Evolutionary conservation across 1,140 invertebrate genomes (phyloP).

Genomic region (Leptinotarsa undecemlineata): DNA sequence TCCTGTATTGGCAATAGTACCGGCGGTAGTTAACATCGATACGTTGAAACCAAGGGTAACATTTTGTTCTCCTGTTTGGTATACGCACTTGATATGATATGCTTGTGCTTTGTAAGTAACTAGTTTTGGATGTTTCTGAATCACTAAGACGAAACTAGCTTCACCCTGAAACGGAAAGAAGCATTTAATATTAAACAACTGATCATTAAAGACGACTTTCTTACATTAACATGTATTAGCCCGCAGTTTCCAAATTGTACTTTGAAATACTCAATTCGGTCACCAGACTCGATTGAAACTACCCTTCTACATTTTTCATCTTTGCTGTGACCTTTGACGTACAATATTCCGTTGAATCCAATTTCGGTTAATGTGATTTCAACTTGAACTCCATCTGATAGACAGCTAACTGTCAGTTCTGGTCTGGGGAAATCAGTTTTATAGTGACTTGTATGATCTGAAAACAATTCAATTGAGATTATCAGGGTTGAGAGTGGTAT

Average conservation of each 20-base stretch:
- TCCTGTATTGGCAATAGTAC: conserved; percentile 92
- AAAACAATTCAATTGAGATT: conserved; percentile 19
- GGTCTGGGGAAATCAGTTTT: conserved; percentile 83
- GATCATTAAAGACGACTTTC: conserved; percentile 45
- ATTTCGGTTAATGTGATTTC: conserved; percentile 70
- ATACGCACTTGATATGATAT: conserved; percentile 93
- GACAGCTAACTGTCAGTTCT: conserved; percentile 84
- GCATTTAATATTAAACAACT: background rate
- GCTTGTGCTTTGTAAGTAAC: conserved; percentile 94
- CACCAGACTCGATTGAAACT: conserved; percentile 70
- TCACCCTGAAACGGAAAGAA: conserved; percentile 68
- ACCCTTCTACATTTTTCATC: conserved; percentile 85
- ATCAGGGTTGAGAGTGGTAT: background rate
- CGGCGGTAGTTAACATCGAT: conserved; percentile 92
- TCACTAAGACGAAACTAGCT: conserved; percentile 89
- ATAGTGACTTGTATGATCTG: conserved; percentile 57
- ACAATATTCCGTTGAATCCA: conserved; percentile 86
- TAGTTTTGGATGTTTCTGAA: conserved; percentile 93
- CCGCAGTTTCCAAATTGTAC: conserved; percentile 91
- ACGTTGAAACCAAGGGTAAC: conserved; percentile 93
- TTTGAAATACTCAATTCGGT: conserved; percentile 81
- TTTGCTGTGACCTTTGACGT: conserved; percentile 93
- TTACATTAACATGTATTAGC: conserved; percentile 86
- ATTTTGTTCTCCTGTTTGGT: conserved; percentile 91
- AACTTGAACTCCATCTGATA: conserved; percentile 90